Percentiles rank a stretch among this genome's conserved stretches.
phyloP scores from a whole-genome alignment of 2,113 vertebrate species.

The Grammomys dolichurus region DNA sequence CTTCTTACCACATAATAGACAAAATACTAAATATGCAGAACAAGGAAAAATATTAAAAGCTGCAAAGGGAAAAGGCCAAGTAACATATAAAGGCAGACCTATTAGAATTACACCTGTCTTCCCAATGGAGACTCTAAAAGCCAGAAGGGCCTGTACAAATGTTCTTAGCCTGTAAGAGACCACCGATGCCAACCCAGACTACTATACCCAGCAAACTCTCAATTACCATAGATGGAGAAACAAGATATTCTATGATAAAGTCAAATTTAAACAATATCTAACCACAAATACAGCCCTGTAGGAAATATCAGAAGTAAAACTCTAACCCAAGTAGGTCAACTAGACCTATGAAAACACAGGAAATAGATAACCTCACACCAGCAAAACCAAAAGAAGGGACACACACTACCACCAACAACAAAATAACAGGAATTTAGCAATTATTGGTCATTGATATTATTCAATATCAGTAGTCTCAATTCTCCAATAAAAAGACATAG shows the following conservation, averaged over 20 bases:
- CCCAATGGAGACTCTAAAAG: neutral
- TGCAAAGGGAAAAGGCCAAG: neutral
- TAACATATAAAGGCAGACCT: neutral
- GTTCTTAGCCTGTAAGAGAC: neutral
- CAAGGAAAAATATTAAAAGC: neutral
- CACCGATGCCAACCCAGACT: neutral
- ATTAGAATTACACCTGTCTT: neutral
- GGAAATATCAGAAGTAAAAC: neutral
- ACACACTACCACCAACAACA: neutral
- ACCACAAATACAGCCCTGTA: neutral
- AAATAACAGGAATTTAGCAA: neutral
- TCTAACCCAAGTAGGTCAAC: neutral
- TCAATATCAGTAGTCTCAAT: neutral
- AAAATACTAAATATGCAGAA: neutral
- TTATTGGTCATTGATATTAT: neutral
- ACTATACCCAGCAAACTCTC: neutral
- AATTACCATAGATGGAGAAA: neutral
- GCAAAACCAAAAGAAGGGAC: neutral
- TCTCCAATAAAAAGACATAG: neutral
- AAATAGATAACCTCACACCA: neutral
- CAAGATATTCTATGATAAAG: neutral
- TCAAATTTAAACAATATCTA: neutral
- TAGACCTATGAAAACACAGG: neutral
- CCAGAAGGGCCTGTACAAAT: neutral
- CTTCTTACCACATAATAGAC: neutral